Percentiles rank a stretch among this genome's conserved stretches.
phyloP scores from a whole-genome alignment of 2,797 vertebrate genomes.

The Rhinoraja longicauda region DNA sequence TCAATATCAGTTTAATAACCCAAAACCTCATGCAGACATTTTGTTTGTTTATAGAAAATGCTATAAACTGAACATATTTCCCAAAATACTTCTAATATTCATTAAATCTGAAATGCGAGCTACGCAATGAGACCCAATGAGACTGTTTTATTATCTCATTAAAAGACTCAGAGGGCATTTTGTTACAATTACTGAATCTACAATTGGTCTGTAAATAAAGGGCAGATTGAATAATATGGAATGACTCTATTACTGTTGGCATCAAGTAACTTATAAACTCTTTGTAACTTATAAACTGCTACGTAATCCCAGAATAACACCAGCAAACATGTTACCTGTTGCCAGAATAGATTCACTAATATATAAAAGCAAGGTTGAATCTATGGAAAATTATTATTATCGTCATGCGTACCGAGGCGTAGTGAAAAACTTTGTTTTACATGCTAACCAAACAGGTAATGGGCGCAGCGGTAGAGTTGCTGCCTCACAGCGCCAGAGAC shows the following conservation, averaged over 20 bases:
- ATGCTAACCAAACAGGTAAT: too few species aligned
- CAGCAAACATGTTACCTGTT: not conserved
- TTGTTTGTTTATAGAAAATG: not conserved
- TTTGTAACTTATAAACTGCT: not conserved
- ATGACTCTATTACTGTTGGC: not conserved
- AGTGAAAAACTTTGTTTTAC: too few species aligned
- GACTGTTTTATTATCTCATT: not conserved
- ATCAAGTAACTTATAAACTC: not conserved
- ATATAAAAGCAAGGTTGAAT: not conserved
- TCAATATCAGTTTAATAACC: slow-evolving; percentile 9
- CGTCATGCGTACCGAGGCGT: too few species aligned
- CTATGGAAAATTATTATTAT: not conserved
- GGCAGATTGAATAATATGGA: not conserved
- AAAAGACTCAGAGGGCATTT: not conserved
- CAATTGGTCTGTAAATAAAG: not conserved
- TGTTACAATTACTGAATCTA: slow-evolving; percentile 6
- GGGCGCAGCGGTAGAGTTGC: too few species aligned
- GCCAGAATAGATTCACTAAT: not conserved
- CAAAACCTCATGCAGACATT: not conserved
- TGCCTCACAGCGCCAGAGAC: too few species aligned
- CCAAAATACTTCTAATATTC: not conserved
- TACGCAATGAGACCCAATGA: not conserved
- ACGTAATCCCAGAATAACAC: not conserved
- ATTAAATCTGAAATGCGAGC: slow-evolving; percentile 26
- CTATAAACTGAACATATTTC: not conserved